phyloP scores from a whole-genome alignment of 1,140 invertebrate genomes.

The Zaprionus vittiger region DNA sequence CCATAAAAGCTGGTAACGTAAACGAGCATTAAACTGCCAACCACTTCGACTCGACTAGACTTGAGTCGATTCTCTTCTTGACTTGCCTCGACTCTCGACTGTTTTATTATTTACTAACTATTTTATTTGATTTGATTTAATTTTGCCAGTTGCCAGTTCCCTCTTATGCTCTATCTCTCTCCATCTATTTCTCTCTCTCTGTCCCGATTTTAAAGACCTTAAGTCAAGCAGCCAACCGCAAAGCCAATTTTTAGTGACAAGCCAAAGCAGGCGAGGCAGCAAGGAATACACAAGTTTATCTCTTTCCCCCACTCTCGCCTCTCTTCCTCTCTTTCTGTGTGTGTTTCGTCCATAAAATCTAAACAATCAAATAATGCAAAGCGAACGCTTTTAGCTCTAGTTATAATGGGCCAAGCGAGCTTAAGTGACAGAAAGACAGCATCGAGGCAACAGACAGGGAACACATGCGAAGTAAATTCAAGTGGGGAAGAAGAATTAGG shows the following conservation, averaged over 20 bases:
- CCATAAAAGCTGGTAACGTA: constrained; percentile 71
- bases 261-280: constrained; percentile 16
- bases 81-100: constrained; percentile 54
- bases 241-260: constrained; percentile 46
- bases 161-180: background rate
- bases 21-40: constrained; percentile 70
- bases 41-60: constrained; percentile 41
- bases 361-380: constrained; percentile 40
- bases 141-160: constrained; percentile 56
- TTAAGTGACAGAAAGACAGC: constrained; percentile 30
- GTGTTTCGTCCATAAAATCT: background rate
- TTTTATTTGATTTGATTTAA: constrained; percentile 83
- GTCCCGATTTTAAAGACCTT: constrained; percentile 34
- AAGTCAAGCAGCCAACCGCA: constrained; percentile 21
- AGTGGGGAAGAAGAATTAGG: background rate
- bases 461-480: background rate
- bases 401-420: constrained; percentile 40
- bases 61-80: background rate
- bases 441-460: background rate
- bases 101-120: constrained; percentile 83
- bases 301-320: background rate
- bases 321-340: background rate
- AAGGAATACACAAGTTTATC: constrained; percentile 32
- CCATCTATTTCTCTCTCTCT: background rate
- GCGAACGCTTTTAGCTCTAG: constrained; percentile 35